Conservation (phyloP, 2,888 invertebrate species). For the Lasioglossum villosulum region DNA sequence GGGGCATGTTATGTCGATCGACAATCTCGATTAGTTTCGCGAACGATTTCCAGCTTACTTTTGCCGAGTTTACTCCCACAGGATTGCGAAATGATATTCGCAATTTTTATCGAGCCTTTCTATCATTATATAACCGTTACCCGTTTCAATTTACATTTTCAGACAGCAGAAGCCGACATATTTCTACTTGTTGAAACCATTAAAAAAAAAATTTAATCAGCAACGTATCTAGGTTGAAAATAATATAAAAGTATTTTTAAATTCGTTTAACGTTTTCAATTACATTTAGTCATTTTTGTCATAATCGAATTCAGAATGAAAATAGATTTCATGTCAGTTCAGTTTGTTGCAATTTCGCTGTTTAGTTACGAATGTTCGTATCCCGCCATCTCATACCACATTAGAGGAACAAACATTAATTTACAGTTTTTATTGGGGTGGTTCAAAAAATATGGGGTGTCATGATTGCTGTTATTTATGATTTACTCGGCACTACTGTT, state of each 20-base stretch:
- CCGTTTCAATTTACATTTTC: background rate
- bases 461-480: background rate
- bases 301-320: too few species aligned
- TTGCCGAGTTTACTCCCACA: background rate
- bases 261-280: too few species aligned
- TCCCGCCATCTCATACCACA: too few species aligned
- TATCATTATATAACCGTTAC: background rate
- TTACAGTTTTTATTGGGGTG: background rate
- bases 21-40: constrained; percentile 10
- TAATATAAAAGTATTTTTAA: too few species aligned
- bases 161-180: background rate
- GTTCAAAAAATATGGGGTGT: background rate
- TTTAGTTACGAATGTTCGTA: too few species aligned
- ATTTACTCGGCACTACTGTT: background rate
- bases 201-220: too few species aligned
- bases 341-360: too few species aligned
- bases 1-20: constrained; percentile 4
- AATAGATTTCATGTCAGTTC: too few species aligned
- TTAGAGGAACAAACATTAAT: background rate
- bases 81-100: background rate
- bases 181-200: too few species aligned
- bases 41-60: constrained; percentile 2
- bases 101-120: background rate
- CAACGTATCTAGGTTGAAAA: too few species aligned
- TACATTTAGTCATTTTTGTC: too few species aligned